A percentile compares a stretch with the other conserved stretches of the same genome.
Evolutionary conservation across 2,888 invertebrate species (phyloP).

Genomic region (Rhimphoctona megacephalus): DNA sequence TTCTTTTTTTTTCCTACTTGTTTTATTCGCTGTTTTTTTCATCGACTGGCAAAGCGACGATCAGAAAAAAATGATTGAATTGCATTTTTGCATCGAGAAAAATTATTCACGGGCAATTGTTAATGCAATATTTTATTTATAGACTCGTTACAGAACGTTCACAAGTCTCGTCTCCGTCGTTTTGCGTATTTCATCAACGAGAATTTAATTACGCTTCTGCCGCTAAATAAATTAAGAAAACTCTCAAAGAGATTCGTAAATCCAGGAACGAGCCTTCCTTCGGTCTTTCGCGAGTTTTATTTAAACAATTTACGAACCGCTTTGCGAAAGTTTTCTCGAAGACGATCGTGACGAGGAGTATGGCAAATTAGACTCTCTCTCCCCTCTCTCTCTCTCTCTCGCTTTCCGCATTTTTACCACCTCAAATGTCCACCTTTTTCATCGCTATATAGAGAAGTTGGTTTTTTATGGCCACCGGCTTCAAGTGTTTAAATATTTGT

Average conservation of each 20-base stretch:
- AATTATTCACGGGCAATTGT: slow-evolving; percentile 35
- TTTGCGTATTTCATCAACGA: slow-evolving; percentile 4
- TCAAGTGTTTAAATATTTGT: slow-evolving; percentile 71
- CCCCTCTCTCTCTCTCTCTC: neutral
- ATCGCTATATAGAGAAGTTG: slow-evolving; percentile 27
- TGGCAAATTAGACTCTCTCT: neutral
- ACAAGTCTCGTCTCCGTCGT: neutral
- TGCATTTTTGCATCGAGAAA: slow-evolving; percentile 12
- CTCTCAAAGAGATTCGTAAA: slow-evolving; percentile 1
- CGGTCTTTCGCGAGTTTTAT: neutral
- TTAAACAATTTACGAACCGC: slow-evolving; percentile 8
- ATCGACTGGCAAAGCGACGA: neutral
- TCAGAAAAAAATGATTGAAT: neutral
- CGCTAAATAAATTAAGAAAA: slow-evolving; percentile 34
- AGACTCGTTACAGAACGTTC: slow-evolving; percentile 22
- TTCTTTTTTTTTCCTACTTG: neutral
- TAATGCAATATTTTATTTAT: slow-evolving; percentile 47
- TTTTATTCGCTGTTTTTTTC: neutral
- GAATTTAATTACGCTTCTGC: slow-evolving; percentile 41
- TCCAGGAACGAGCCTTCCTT: neutral
- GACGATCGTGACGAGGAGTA: neutral
- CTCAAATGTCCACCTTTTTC: slow-evolving; percentile 59
- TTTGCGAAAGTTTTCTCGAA: neutral
- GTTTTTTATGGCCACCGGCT: slow-evolving; percentile 62
- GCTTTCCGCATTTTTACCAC: slow-evolving; percentile 10